Conservation (phyloP, 2,113 vertebrate species). For the Tragulus kanchil region DNA sequence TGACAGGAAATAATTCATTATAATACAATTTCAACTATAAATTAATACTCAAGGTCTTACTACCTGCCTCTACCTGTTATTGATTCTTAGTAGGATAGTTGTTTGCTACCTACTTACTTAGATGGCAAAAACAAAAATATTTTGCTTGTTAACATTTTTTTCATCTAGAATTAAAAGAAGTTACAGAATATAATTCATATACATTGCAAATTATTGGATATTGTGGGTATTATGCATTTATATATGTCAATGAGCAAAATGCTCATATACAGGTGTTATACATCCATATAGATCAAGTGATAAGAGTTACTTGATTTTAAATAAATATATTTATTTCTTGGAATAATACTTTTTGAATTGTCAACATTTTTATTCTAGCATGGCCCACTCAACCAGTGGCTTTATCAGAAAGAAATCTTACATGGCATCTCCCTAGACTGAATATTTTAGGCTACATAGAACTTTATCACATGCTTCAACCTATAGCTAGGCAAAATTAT, state of each 20-base stretch:
- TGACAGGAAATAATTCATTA: neutral
- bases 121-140: neutral
- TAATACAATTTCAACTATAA: neutral
- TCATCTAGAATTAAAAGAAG: neutral
- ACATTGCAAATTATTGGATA: neutral
- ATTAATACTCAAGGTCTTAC: neutral
- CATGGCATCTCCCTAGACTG: neutral
- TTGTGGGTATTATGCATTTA: neutral
- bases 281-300: neutral
- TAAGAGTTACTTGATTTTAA: neutral
- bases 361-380: no score
- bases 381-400: neutral
- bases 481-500: neutral
- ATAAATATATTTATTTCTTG: neutral
- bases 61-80: neutral
- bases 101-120: neutral
- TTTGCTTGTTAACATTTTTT: neutral
- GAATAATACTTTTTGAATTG: neutral
- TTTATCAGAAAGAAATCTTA: neutral
- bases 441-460: neutral
- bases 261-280: accelerated
- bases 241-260: neutral
- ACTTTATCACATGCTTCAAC: neutral
- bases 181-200: neutral
- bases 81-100: neutral